phyloP scores from a whole-genome alignment of 2,113 vertebrate genomes.

The Charina bottae region DNA sequence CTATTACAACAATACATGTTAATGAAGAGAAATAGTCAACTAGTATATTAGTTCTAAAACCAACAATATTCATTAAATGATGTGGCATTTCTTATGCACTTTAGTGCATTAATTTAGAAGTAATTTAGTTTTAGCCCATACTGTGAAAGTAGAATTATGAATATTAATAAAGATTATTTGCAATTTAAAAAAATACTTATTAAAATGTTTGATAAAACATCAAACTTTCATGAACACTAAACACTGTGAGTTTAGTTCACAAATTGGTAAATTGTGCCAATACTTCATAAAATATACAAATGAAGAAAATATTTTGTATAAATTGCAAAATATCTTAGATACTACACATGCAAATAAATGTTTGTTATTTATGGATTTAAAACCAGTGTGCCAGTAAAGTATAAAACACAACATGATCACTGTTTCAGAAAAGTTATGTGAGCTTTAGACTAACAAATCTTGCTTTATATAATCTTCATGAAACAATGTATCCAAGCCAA shows the following conservation, averaged over 20 bases:
- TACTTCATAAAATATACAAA: not conserved
- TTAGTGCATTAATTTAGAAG: not conserved
- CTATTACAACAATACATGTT: not conserved
- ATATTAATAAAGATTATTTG: not conserved
- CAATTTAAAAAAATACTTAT: not conserved
- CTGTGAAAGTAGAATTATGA: not conserved
- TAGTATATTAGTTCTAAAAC: not conserved
- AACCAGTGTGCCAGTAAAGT: not conserved
- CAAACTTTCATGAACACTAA: not conserved
- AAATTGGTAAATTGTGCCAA: not conserved
- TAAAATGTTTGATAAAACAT: not conserved
- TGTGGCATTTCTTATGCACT: constrained; percentile 13
- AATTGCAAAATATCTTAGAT: not conserved
- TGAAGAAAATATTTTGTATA: not conserved
- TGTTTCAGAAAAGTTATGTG: not conserved
- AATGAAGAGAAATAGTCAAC: not conserved
- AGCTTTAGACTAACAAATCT: not conserved
- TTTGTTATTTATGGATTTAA: not conserved
- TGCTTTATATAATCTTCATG: not conserved
- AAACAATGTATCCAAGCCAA: not conserved
- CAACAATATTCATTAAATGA: not conserved
- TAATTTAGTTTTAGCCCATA: not conserved
- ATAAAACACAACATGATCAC: not conserved
- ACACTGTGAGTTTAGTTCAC: not conserved
- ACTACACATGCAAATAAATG: not conserved